These are phyloP conservation scores for Myioborus miniatus DNA, from an alignment of 2,797 vertebrate genomes.

Conservation along the genomic window DNA sequence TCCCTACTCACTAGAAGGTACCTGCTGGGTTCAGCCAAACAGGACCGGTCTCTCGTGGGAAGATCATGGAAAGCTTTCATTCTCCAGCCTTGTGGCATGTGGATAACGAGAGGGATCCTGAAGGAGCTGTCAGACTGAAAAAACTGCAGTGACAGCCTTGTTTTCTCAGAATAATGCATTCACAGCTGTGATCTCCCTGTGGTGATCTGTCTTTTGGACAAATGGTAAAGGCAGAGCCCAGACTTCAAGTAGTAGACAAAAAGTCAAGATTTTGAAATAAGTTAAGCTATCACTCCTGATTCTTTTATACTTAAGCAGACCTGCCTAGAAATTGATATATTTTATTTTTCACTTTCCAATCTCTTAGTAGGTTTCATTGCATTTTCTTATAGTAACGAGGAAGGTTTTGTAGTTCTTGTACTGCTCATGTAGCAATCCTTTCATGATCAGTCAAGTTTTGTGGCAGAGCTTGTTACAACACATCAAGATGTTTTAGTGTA, in stretches of 20 bases:
- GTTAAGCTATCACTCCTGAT: not conserved
- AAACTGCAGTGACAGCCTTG: not conserved
- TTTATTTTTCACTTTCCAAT: not conserved
- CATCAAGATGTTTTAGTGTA: not conserved
- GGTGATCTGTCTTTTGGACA: not conserved
- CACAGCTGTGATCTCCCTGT: not conserved
- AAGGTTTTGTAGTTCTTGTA: not conserved
- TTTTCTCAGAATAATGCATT: not conserved
- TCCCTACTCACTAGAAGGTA: not conserved
- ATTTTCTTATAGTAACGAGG: not conserved
- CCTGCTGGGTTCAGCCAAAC: not conserved
- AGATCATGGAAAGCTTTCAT: not conserved
- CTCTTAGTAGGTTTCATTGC: not conserved
- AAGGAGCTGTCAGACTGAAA: not conserved
- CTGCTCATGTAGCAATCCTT: not conserved
- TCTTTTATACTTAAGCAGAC: not conserved
- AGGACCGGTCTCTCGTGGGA: not conserved
- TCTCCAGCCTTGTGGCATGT: not conserved
- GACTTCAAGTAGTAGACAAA: not conserved
- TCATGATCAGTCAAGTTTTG: not conserved
- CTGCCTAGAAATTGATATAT: not conserved
- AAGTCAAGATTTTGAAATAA: not conserved
- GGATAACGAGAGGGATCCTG: not conserved
- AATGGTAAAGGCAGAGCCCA: not conserved
- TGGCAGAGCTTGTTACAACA: not conserved